Percentiles rank a stretch among this genome's conserved stretches.
phyloP scores from a whole-genome alignment of 2,797 vertebrate genomes.

The Cichlasoma orientale region DNA sequence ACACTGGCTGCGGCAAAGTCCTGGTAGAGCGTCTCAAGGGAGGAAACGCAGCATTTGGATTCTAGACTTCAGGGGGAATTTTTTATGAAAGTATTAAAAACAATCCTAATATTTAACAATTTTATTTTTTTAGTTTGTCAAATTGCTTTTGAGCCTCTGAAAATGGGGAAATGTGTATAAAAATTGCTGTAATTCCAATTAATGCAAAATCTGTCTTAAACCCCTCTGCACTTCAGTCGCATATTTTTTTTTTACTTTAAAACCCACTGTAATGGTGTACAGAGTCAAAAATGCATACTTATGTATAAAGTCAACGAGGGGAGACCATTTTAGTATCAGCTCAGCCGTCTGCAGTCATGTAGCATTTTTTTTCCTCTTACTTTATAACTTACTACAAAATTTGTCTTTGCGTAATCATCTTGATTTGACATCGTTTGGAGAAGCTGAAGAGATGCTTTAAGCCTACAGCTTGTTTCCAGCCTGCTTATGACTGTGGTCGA shows the following conservation, averaged over 20 bases:
- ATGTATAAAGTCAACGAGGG: not conserved
- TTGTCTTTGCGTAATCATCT: not conserved
- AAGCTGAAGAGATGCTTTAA: not conserved
- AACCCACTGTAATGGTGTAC: not conserved
- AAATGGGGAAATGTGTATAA: not conserved
- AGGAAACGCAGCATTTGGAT: not conserved
- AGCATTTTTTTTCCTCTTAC: not conserved
- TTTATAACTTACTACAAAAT: not conserved
- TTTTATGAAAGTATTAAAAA: not conserved
- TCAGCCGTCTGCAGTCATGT: not conserved
- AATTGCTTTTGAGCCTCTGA: not conserved
- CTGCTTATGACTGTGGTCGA: not conserved
- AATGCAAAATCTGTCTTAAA: not conserved
- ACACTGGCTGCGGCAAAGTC: not conserved
- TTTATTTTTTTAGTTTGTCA: not conserved
- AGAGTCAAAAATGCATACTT: not conserved
- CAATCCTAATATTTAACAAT: not conserved
- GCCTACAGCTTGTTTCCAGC: not conserved
- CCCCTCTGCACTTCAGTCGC: not conserved
- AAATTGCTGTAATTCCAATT: not conserved
- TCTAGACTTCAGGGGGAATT: not conserved
- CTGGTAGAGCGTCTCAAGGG: not conserved
- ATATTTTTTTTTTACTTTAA: not conserved
- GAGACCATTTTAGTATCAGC: not conserved
- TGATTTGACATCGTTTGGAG: not conserved